These are phyloP conservation scores for Xyliphius kryptos DNA, from an alignment of 2,113 vertebrate species.

Conservation along the genomic window DNA sequence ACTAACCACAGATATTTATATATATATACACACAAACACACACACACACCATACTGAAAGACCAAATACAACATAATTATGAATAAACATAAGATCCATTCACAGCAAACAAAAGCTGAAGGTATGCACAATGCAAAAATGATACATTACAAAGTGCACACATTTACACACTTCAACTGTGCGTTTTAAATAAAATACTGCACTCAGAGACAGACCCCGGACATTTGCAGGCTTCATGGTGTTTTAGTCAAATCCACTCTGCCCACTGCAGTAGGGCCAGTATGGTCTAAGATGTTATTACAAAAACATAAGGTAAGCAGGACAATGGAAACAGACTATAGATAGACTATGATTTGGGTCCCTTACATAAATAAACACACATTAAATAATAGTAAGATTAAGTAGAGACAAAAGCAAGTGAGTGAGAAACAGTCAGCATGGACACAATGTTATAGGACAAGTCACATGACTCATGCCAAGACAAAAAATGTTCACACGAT, in stretches of 20 bases:
- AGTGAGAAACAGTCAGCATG: slow-evolving; percentile 40
- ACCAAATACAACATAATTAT: too few species aligned
- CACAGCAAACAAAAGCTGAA: slow-evolving; percentile 13
- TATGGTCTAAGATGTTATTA: slow-evolving; percentile 13
- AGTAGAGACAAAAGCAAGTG: slow-evolving; percentile 38
- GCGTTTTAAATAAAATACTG: neutral
- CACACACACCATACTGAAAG: too few species aligned
- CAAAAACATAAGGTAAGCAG: slow-evolving; percentile 16
- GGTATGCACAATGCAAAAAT: slow-evolving; percentile 6
- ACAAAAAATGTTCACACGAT: too few species aligned
- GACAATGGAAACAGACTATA: slow-evolving; percentile 23
- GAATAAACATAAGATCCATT: slow-evolving; percentile 5
- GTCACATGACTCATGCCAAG: too few species aligned
- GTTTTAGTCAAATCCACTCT: slow-evolving; percentile 11
- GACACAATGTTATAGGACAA: too few species aligned
- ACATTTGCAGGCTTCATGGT: neutral
- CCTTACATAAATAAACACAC: slow-evolving; percentile 42
- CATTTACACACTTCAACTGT: neutral
- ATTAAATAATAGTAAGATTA: slow-evolving; percentile 43
- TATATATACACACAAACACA: too few species aligned
- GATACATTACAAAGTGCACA: slow-evolving; percentile 10
- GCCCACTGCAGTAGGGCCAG: slow-evolving; percentile 13
- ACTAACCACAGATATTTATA: too few species aligned
- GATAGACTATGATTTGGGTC: slow-evolving; percentile 11
- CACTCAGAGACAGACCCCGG: neutral